Percentiles rank a stretch among this genome's conserved stretches.
phyloP scores from a whole-genome alignment of 2,113 vertebrate species.

The Mesocricetus auratus region DNA sequence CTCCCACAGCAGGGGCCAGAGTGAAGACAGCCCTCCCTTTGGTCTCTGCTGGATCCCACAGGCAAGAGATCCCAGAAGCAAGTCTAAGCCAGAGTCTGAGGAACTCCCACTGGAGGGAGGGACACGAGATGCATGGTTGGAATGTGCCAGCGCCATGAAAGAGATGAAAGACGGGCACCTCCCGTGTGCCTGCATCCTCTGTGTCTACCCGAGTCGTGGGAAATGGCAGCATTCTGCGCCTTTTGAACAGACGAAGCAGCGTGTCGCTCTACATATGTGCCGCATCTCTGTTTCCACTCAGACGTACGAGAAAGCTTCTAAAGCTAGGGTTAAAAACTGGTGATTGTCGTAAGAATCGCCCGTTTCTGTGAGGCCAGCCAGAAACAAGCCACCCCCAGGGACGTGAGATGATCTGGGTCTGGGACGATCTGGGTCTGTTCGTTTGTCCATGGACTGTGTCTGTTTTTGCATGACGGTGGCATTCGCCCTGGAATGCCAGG shows the following conservation, averaged over 20 bases:
- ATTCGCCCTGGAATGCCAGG: background rate
- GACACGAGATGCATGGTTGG: background rate
- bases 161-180: background rate
- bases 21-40: background rate
- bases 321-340: background rate
- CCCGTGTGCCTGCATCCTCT: background rate
- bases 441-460: background rate
- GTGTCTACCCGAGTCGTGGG: fast-evolving
- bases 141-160: background rate
- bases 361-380: background rate
- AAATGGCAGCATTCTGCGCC: background rate
- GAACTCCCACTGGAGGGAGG: constrained; percentile 11
- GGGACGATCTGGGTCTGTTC: background rate
- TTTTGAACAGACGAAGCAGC: background rate
- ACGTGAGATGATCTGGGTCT: background rate
- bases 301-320: background rate
- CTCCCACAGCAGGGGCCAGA: background rate
- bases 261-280: too few species aligned
- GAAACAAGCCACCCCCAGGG: background rate
- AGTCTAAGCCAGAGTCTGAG: constrained; percentile 2
- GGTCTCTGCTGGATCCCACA: constrained; percentile 40
- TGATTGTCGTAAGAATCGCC: background rate
- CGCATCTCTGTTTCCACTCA: background rate
- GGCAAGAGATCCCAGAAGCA: background rate
- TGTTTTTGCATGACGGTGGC: background rate